Conservation (phyloP, 2,113 vertebrate species). For the Dolichallabes microphthalmus region DNA sequence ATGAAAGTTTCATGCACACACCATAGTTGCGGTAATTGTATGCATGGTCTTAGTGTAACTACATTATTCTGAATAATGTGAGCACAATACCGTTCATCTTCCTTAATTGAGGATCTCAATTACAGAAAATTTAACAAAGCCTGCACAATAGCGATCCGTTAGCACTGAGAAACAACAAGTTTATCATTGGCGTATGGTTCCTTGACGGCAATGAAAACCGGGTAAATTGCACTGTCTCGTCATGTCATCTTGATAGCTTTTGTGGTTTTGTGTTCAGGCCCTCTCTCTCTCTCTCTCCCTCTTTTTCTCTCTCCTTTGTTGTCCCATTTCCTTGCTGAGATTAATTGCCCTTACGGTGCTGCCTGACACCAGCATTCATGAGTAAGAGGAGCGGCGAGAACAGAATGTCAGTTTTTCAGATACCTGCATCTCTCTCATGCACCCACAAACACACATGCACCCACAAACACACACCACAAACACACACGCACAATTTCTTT, state of each 20-base stretch:
- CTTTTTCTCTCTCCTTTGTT: conserved; percentile 7
- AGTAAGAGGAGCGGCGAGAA: conserved; percentile 55
- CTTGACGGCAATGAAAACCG: conserved; percentile 61
- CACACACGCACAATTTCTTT: neutral
- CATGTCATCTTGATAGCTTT: conserved; percentile 71
- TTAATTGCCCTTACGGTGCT: conserved; percentile 65
- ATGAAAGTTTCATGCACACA: neutral
- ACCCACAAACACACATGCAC: neutral
- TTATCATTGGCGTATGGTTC: conserved; percentile 62
- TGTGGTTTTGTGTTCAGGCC: conserved; percentile 60
- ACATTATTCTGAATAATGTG: conserved; percentile 51
- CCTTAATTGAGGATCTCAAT: conserved; percentile 64
- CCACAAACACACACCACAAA: neutral
- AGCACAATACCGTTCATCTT: conserved; percentile 43
- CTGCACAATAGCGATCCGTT: conserved; percentile 54
- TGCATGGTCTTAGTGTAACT: conserved; percentile 2
- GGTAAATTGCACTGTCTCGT: conserved; percentile 61
- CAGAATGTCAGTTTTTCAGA: conserved; percentile 61
- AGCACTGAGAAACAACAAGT: conserved; percentile 57
- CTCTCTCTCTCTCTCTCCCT: neutral
- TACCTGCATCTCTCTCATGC: conserved; percentile 27
- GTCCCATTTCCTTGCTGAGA: conserved; percentile 61
- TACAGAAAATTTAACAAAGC: conserved; percentile 51
- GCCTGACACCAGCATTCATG: conserved; percentile 71
- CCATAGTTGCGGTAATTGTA: neutral